phyloP scores from a whole-genome alignment of 2,797 vertebrate genomes.

The Apodemus agrarius region DNA sequence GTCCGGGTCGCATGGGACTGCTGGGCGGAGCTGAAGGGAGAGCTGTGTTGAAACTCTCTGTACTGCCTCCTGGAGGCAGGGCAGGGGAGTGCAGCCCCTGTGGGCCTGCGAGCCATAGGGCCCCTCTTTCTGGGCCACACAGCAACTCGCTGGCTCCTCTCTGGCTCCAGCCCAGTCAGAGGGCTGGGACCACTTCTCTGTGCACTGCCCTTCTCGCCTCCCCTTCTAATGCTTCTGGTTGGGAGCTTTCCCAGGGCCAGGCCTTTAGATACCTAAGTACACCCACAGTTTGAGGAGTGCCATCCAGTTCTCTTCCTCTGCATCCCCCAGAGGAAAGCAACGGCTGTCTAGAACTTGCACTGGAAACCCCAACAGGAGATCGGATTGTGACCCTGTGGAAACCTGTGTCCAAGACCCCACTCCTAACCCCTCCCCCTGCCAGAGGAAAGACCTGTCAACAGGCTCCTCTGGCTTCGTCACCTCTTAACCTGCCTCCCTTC shows the following conservation, averaged over 20 bases:
- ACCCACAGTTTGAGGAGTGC: neutral
- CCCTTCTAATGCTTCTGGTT: neutral
- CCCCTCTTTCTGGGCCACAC: neutral
- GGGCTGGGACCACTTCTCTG: neutral
- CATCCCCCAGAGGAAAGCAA: conserved; percentile 71
- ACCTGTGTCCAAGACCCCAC: conserved; percentile 89
- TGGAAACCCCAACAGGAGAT: conserved; percentile 85
- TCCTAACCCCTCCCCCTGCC: conserved; percentile 82
- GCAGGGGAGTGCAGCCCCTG: neutral
- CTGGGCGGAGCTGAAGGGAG: neutral
- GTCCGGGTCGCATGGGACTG: neutral
- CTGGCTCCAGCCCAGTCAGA: too few relatives aligned
- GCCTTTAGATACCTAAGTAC: neutral
- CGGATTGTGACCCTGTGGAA: conserved; percentile 89
- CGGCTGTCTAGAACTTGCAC: conserved; percentile 83
- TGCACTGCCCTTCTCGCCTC: accelerated
- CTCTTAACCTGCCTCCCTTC: neutral
- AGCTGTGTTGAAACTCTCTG: neutral
- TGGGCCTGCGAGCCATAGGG: neutral
- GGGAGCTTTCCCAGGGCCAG: neutral
- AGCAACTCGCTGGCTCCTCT: neutral
- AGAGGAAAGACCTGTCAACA: conserved; percentile 89
- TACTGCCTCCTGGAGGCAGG: neutral
- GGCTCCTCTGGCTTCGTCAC: conserved; percentile 78
- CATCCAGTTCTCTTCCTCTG: conserved; percentile 18